Conservation (phyloP, 2,797 vertebrate species). For the Poeciliopsis infans region DNA sequence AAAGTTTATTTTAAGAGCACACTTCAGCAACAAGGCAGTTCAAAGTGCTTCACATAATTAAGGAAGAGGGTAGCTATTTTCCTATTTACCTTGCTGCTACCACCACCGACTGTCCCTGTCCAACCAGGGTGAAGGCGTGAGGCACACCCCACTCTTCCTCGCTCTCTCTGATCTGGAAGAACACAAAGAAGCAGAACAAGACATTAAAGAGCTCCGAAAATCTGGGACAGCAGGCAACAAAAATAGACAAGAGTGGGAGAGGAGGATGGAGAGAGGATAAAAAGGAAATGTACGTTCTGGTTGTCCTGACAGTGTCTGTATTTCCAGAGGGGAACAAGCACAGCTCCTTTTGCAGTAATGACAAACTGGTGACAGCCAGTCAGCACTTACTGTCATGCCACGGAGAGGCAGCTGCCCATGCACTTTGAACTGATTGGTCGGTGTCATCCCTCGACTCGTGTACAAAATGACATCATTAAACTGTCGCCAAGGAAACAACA, state of each 20-base stretch:
- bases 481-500: slow-evolving; percentile 67
- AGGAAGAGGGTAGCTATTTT: background rate
- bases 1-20: background rate
- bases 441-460: slow-evolving; percentile 93
- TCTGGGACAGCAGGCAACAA: slow-evolving; percentile 65
- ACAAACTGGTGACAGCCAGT: slow-evolving; percentile 46
- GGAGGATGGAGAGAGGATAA: slow-evolving; percentile 35
- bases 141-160: slow-evolving; percentile 98
- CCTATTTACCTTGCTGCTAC: slow-evolving; percentile 90
- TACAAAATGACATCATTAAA: slow-evolving; percentile 94
- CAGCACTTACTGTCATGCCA: slow-evolving; percentile 88
- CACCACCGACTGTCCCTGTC: slow-evolving; percentile 91
- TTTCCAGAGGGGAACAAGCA: background rate
- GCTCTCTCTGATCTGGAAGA: slow-evolving; percentile 90
- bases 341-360: slow-evolving; percentile 46
- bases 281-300: slow-evolving; percentile 35
- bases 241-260: slow-evolving; percentile 62
- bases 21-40: background rate
- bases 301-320: slow-evolving; percentile 22
- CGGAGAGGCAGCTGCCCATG: slow-evolving; percentile 91
- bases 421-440: slow-evolving; percentile 96
- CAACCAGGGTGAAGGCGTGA: slow-evolving; percentile 91
- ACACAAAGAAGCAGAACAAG: slow-evolving; percentile 51
- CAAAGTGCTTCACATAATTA: background rate
- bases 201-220: slow-evolving; percentile 52